phyloP scores from a whole-genome alignment of 1,140 invertebrate genomes.

The Nautilus pompilius region DNA sequence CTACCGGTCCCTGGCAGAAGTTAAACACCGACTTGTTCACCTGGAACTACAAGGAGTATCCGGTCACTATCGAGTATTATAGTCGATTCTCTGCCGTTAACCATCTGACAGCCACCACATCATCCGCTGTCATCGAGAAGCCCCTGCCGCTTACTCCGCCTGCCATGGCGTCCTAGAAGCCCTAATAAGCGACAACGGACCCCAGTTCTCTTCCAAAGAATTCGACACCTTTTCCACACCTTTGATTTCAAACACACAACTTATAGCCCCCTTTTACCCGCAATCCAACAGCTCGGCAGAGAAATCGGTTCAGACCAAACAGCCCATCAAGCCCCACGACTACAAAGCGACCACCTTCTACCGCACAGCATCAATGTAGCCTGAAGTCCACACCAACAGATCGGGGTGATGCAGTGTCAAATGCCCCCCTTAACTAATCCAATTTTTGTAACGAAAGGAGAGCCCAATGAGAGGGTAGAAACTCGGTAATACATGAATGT shows the following conservation, averaged over 20 bases:
- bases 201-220: conserved; percentile 11
- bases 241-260: conserved; percentile 16
- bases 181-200: conserved; percentile 21
- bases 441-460: too few species aligned
- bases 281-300: conserved; percentile 15
- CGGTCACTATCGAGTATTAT: conserved; percentile 22
- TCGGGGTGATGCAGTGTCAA: too few species aligned
- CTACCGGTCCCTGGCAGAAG: conserved; percentile 22
- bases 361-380: too few species aligned
- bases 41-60: conserved; percentile 13
- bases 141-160: conserved; percentile 14
- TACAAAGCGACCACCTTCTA: too few species aligned
- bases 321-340: too few species aligned
- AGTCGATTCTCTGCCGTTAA: conserved; percentile 21
- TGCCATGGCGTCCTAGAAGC: conserved; percentile 17
- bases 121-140: conserved; percentile 12
- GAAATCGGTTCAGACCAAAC: conserved; percentile 16
- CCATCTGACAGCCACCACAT: conserved; percentile 5
- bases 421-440: too few species aligned
- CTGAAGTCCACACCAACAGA: too few species aligned
- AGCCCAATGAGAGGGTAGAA: too few species aligned
- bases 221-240: conserved; percentile 12
- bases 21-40: conserved; percentile 21
- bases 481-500: too few species aligned
- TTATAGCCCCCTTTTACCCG: conserved; percentile 10